Evolutionary conservation across 2,113 vertebrate species (phyloP).

Genomic region (Neodon shergylaensis): DNA sequence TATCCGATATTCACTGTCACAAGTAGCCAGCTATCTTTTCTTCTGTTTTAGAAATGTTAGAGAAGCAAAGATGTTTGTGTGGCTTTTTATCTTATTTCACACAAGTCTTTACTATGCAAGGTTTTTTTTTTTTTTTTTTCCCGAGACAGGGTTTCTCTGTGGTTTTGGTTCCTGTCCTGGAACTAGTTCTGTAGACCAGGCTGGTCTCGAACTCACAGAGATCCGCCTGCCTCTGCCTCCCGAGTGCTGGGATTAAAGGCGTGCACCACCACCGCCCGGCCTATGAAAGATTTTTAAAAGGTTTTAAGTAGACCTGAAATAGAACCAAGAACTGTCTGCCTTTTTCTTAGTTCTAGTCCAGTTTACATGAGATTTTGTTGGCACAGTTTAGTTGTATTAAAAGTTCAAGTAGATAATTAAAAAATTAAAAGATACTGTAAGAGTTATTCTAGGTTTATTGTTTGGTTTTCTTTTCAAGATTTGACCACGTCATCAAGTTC

Average conservation of each 20-base stretch:
- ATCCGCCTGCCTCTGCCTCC: too few species aligned
- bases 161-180: too few species aligned
- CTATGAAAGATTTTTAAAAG: slow-evolving; percentile 50
- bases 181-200: too few species aligned
- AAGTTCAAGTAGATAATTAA: slow-evolving; percentile 18
- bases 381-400: slow-evolving; percentile 25
- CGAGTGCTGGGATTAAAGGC: too few species aligned
- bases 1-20: neutral
- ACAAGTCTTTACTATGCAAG: neutral
- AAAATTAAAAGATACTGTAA: slow-evolving; percentile 34
- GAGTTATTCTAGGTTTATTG: slow-evolving; percentile 45
- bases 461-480: slow-evolving; percentile 82
- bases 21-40: neutral
- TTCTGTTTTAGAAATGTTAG: slow-evolving; percentile 16
- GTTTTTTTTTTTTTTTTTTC: too few species aligned
- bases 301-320: neutral
- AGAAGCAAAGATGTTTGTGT: neutral
- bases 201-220: too few species aligned
- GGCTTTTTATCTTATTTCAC: slow-evolving; percentile 60
- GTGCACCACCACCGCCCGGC: too few species aligned
- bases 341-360: neutral
- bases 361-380: neutral
- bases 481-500: slow-evolving; percentile 83
- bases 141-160: too few species aligned
- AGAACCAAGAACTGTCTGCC: neutral